A percentile compares a stretch with the other conserved stretches of the same genome.
These are phyloP conservation scores for Drosophila bunnanda DNA, from an alignment of 2,888 invertebrate genomes.

Conservation along the genomic window DNA sequence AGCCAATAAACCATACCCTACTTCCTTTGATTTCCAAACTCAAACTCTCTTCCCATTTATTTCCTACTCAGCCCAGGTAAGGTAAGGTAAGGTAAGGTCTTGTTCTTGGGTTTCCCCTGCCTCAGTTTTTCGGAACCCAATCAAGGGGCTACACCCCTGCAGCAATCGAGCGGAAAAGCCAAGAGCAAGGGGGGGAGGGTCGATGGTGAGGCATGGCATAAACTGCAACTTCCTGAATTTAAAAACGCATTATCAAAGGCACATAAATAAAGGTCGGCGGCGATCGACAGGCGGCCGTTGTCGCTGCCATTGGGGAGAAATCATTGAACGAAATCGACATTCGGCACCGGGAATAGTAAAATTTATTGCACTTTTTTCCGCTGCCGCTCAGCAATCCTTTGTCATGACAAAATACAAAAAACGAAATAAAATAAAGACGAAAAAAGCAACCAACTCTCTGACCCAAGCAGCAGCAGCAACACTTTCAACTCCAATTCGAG, in stretches of 20 bases:
- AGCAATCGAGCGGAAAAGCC: constrained; percentile 57
- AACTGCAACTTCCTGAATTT: constrained; percentile 70
- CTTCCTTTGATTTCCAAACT: not conserved
- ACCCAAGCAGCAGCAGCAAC: constrained; percentile 56
- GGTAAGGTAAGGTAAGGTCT: not conserved
- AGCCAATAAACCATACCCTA: too few relatives aligned
- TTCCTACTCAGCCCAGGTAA: not conserved
- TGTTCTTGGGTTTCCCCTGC: constrained; percentile 20
- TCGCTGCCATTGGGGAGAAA: constrained; percentile 50
- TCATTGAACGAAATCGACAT: constrained; percentile 73
- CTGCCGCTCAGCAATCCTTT: constrained; percentile 68
- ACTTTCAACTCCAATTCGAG: constrained; percentile 59
- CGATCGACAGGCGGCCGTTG: constrained; percentile 49
- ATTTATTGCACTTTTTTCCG: constrained; percentile 78
- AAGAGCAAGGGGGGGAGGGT: constrained; percentile 21
- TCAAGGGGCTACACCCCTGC: constrained; percentile 26
- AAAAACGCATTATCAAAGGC: constrained; percentile 54
- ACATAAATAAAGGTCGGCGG: constrained; percentile 67
- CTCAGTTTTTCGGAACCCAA: constrained; percentile 12
- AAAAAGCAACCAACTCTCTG: constrained; percentile 29
- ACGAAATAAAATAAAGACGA: not conserved
- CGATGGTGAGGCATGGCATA: constrained; percentile 39
- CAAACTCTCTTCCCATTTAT: not conserved
- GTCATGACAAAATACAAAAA: constrained; percentile 51
- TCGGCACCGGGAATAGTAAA: constrained; percentile 59